A percentile compares a stretch with the other conserved stretches of the same genome.
phyloP scores from a whole-genome alignment of 2,797 vertebrate species.

The Hoplostethus atlanticus region DNA sequence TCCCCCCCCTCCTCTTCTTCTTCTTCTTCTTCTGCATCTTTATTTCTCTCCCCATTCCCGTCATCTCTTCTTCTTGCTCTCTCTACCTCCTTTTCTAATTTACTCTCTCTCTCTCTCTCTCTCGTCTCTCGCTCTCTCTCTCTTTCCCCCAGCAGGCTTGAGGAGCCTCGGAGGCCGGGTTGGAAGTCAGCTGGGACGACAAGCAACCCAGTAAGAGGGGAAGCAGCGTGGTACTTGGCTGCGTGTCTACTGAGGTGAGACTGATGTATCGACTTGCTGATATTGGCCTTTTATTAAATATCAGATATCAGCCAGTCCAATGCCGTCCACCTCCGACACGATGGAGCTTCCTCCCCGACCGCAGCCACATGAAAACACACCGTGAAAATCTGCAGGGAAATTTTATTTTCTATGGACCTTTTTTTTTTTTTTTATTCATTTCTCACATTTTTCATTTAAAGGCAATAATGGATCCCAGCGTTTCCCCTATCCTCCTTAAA shows the following conservation, averaged over 20 bases:
- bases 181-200: slow-evolving; percentile 74
- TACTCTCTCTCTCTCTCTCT: slow-evolving; percentile 25
- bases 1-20: neutral
- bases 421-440: too few species aligned
- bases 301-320: too few species aligned
- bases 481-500: too few species aligned
- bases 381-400: too few species aligned
- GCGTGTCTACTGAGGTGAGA: slow-evolving; percentile 49
- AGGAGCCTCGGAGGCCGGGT: slow-evolving; percentile 77
- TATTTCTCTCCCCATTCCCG: neutral
- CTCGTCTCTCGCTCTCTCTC: slow-evolving; percentile 20
- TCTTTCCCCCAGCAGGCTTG: slow-evolving; percentile 54
- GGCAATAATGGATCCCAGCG: too few species aligned
- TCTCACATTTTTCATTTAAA: too few species aligned
- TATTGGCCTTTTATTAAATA: neutral
- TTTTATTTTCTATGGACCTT: too few species aligned
- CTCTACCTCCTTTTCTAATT: slow-evolving; percentile 22
- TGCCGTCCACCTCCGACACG: too few species aligned
- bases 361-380: too few species aligned
- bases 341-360: too few species aligned
- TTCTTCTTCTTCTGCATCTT: slow-evolving; percentile 9
- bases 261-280: slow-evolving; percentile 34
- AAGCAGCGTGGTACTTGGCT: slow-evolving; percentile 50
- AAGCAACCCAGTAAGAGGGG: slow-evolving; percentile 70
- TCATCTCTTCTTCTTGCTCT: slow-evolving; percentile 4